Percentiles rank a stretch among this genome's conserved stretches.
Conservation (phyloP, 2,888 invertebrate genomes). For the Barypeithes pellucidus region DNA sequence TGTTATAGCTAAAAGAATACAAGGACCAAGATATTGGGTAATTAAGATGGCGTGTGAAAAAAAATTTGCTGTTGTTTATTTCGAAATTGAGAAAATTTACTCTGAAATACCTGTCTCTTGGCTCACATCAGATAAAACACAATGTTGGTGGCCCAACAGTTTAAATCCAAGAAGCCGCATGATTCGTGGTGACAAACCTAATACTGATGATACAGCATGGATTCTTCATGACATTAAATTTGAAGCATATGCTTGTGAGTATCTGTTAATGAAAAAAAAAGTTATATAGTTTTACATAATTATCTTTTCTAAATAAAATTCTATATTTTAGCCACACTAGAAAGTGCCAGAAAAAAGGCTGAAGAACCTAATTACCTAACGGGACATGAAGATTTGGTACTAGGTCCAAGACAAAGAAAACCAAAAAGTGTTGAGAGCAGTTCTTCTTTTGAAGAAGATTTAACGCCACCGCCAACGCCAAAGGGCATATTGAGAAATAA, state of each 20-base stretch:
- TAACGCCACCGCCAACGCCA: neutral
- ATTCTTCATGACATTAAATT: neutral
- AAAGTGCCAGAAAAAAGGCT: constrained; percentile 3
- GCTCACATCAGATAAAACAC: neutral
- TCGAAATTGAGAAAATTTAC: neutral
- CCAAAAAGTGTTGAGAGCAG: neutral
- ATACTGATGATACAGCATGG: neutral
- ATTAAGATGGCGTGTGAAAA: neutral
- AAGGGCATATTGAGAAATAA: neutral
- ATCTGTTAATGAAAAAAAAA: neutral
- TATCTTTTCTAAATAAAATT: neutral
- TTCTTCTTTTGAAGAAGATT: neutral
- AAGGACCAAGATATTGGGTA: neutral
- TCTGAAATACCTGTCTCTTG: neutral
- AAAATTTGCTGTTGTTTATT: neutral
- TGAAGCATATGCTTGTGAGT: constrained; percentile 4
- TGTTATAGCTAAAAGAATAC: neutral
- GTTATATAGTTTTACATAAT: too few relatives aligned
- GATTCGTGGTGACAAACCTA: neutral
- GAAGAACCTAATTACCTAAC: neutral
- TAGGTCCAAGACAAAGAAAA: neutral
- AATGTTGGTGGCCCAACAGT: neutral
- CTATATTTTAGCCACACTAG: neutral
- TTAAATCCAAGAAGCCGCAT: neutral
- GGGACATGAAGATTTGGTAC: neutral